phyloP scores from a whole-genome alignment of 1,140 invertebrate species.

The Coenobita brevimanus region DNA sequence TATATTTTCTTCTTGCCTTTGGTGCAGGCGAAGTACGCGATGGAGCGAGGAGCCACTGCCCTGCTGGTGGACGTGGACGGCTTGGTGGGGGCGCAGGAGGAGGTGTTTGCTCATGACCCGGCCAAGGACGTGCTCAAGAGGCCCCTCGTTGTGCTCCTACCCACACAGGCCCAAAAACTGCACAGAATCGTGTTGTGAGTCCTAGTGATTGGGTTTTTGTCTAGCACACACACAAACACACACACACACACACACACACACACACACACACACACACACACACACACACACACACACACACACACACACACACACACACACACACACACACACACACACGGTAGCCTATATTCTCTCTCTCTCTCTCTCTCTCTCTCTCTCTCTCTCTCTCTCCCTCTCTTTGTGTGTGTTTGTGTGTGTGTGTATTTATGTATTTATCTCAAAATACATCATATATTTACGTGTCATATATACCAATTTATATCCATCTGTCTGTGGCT shows the following conservation, averaged over 20 bases:
- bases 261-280: background rate
- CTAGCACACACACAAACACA: background rate
- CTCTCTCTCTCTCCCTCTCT: background rate
- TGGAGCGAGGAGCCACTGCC: slow-evolving; percentile 41
- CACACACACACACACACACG: background rate
- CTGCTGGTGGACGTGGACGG: slow-evolving; percentile 47
- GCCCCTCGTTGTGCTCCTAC: slow-evolving; percentile 44
- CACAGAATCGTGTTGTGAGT: slow-evolving; percentile 44
- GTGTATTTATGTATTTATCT: no score
- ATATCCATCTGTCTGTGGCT: no score
- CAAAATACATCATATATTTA: no score
- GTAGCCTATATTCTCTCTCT: no score
- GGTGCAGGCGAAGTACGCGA: slow-evolving; percentile 41
- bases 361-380: background rate
- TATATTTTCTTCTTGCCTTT: no score
- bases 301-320: background rate
- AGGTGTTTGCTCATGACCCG: slow-evolving; percentile 23
- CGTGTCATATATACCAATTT: no score
- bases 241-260: background rate
- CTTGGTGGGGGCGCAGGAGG: slow-evolving; percentile 33
- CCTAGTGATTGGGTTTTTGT: background rate
- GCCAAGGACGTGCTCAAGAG: slow-evolving; percentile 34
- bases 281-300: background rate
- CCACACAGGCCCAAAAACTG: slow-evolving; percentile 36
- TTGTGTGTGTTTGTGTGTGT: background rate